Base-by-base conservation (phyloP, 2,888 invertebrate genomes). In the Acronicta leporina region DNA sequence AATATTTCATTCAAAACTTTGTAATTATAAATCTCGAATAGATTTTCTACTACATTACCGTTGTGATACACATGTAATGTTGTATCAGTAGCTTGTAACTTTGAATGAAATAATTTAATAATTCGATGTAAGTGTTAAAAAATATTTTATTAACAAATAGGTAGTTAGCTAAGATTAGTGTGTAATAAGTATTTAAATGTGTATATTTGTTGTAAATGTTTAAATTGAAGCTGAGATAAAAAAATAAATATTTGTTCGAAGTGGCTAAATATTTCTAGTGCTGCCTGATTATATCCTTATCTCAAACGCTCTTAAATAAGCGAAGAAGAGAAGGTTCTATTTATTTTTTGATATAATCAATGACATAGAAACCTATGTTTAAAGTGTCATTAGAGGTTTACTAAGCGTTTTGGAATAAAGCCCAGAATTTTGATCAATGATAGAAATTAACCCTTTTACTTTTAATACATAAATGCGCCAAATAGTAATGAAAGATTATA, bases 171-270 rank as follows among this genome's bases (percentile, higher is more conserved):
- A 85, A 65, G 67, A 72, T 72, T 81, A 77, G 77, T 70, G 73
- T 69, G 76, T 80, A 73, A 68, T 81, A 82, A 75, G 41, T 67
- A 72, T 75, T 74, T 79, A 73, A 72, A 60, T 84, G 82, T 88
- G 84, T 86, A 87, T 81, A 89, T 85, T 83, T 83, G 82, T 81
- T 89, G 88, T 88, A 87, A 81, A 85, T 84, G 84, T 84, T 82
- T 72, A 72, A 70, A 82, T 47, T 52, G 47, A 70, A 63, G 45
- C 67, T 66, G 53, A 53, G 46, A 61, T 53, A 35, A 40, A 16
- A 54, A 48, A 33, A 40, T n/a, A 27, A 49, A 16, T 41, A 45
- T 48, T 6, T 55, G 45, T 16, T 41, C 53, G n/a, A 27, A 33
- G 7, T 56, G 55, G 56, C 46, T 35, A 43, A 66, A 56, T 53